Conservation (phyloP, 2,888 invertebrate species). For the Itoplectis maculator region DNA sequence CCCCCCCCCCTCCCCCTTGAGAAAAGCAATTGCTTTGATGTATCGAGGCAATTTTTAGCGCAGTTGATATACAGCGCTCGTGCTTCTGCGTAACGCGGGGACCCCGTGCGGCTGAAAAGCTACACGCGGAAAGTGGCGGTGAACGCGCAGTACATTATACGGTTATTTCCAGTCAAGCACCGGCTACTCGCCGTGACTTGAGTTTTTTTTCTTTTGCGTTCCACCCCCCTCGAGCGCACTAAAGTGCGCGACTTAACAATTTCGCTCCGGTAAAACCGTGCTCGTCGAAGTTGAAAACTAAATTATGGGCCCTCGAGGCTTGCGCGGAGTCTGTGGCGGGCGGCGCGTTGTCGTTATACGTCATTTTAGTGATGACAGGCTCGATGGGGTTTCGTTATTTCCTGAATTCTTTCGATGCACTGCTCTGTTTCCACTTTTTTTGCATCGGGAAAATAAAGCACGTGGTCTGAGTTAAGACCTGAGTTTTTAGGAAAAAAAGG, state of each 20-base stretch:
- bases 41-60: constrained; percentile 67
- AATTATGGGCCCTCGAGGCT: constrained; percentile 2
- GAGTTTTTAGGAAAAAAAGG: no score
- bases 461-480: no score
- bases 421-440: neutral
- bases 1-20: no score
- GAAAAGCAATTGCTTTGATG: constrained; percentile 69
- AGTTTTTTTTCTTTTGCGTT: constrained; percentile 27
- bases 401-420: neutral
- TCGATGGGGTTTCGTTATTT: neutral
- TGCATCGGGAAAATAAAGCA: no score
- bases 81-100: neutral
- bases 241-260: constrained; percentile 15
- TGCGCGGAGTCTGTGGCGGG: no score
- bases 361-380: neutral
- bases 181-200: constrained; percentile 23
- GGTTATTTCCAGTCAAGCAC: constrained; percentile 40
- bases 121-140: constrained; percentile 4
- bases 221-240: constrained; percentile 2
- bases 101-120: neutral
- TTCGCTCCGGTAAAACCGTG: constrained; percentile 23
- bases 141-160: constrained; percentile 37
- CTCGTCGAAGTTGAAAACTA: constrained; percentile 17
- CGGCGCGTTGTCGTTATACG: no score
- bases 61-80: constrained; percentile 54